Evolutionary conservation across 2,797 vertebrate species (phyloP), one percentile per base, ranked within the genome.

Genomic region (Prunella strophiata): DNA sequence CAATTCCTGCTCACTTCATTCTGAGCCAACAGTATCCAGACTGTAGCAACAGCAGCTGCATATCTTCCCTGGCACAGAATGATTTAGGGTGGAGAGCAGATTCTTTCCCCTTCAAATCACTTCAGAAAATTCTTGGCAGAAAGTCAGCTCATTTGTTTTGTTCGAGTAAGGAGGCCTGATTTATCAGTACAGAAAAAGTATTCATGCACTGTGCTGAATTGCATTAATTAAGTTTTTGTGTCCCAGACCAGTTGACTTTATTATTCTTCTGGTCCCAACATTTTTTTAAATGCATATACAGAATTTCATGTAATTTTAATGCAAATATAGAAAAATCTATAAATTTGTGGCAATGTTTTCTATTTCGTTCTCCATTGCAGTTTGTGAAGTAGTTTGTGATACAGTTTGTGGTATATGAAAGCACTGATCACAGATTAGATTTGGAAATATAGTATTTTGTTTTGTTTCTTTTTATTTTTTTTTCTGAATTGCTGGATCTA

Each of bases 31-130:
- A 57, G 50, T 85, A 85, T 91, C 68, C 86, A 80, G 86, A 80
- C 86, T 77, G 80, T 67, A 95, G 92, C 91, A 89, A 85, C 40
- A 91, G 88, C 95, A 94, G 93, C 90, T 95, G 95, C 42, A 2
- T 96, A 94, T 93, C 95, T 96, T 92, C 80, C 65, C 91, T 94
- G 95, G 93, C 95, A 94, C 89, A 65, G 81, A 85, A 72, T 72
- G 80, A 73, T 84, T 89, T 90, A 77, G 93, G 89, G 94, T 93
- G 91, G 91, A 94, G 95, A 92, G 72, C 89, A 91, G 92, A 93
- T 95, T 96, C 94, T 89, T 95, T 97, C 92, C 91, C 88, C 78
- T 91, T 83, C 90, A 87, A 74, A 90, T 92, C 93, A 89, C 85
- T 91, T 85, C 67, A 92, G 58, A 93, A 95, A 95, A 91, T 94